Evolutionary conservation across 1,140 invertebrate genomes (phyloP), one percentile per base, ranked within the genome.

Genomic region (Ceratina australensis): DNA sequence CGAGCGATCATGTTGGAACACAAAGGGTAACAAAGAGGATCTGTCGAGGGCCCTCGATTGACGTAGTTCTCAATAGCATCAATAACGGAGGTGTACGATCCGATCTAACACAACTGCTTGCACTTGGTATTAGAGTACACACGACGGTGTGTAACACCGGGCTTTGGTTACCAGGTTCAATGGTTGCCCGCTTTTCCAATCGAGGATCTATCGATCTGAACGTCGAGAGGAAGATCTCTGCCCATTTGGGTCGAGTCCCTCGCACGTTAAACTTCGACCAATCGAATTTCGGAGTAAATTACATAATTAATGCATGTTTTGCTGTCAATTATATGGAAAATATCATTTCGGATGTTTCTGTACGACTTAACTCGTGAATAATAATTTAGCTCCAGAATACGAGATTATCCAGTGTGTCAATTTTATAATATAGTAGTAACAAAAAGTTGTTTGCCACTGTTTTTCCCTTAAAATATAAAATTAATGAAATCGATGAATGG

Each of bases 31-130:
- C 66, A 69, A 71, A 47, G 74, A 47, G 67, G 18, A 52, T 42
- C 49, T 3, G 50, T 49, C 33, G 56, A 54, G 66, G 15, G n/a
- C 28, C 24, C 26, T 61, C 74, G 66, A 61, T 61, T 49, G 47
- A 69, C 47, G 20, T 16, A 60, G 47, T 61, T 63, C 74, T 71
- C 66, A 63, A 69, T 77, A 50, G 74, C 71, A 61, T 76, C 73
- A 60, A 59, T 69, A 59, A 61, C 57, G n/a, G 22, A 42, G 56
- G 47, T 47, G 49, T 42, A 68, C 65, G 56, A 75, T 69, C 24
- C 56, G 47, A 52, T 20, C 56, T 15, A 42, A 47, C 57, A 77
- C 28, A 50, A 77, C 67, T 20, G 67, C 65, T 69, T 20, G n/a
- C 26, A 60, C 28, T 69, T 33, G 74, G 47, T 63, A 61, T 71